phyloP scores from a whole-genome alignment of 2,797 vertebrate species.

The Telmatherina bonti region DNA sequence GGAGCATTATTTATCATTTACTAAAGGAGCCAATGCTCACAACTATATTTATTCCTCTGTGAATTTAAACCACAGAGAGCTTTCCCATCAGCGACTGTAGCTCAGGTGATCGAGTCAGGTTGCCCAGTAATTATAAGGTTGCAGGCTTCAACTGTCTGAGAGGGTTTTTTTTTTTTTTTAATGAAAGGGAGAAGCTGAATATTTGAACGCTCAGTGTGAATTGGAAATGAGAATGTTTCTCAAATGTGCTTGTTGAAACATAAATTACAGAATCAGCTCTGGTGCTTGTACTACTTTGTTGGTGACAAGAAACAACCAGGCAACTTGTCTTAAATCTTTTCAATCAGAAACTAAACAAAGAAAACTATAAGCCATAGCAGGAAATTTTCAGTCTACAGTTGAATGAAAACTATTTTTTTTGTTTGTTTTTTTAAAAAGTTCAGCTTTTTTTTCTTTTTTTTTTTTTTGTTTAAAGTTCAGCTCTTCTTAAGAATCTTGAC shows the following conservation, averaged over 20 bases:
- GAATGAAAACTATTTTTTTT: neutral
- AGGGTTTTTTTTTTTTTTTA: neutral
- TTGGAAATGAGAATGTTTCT: neutral
- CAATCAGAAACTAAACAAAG: neutral
- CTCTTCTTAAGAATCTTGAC: neutral
- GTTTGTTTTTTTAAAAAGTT: neutral
- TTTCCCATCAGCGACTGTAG: no score
- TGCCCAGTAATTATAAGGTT: constrained; percentile 10
- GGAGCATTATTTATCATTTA: constrained; percentile 45
- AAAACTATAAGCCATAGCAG: neutral
- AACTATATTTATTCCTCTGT: constrained; percentile 8
- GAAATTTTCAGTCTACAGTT: neutral
- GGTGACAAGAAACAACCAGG: neutral
- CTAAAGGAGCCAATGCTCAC: constrained; percentile 31
- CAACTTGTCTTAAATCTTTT: constrained; percentile 5
- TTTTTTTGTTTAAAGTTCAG: neutral
- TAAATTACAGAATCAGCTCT: neutral
- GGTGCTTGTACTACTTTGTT: neutral
- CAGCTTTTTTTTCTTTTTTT: neutral
- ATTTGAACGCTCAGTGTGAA: neutral
- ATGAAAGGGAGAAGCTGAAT: constrained; percentile 1
- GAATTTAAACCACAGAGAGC: constrained; percentile 20
- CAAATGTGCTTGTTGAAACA: constrained; percentile 1
- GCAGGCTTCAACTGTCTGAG: neutral
- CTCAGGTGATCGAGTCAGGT: constrained; percentile 12